Percentiles rank a stretch among this genome's conserved stretches.
Conservation (phyloP, 1,140 invertebrate genomes). For the Brachionus rotundiformis region DNA sequence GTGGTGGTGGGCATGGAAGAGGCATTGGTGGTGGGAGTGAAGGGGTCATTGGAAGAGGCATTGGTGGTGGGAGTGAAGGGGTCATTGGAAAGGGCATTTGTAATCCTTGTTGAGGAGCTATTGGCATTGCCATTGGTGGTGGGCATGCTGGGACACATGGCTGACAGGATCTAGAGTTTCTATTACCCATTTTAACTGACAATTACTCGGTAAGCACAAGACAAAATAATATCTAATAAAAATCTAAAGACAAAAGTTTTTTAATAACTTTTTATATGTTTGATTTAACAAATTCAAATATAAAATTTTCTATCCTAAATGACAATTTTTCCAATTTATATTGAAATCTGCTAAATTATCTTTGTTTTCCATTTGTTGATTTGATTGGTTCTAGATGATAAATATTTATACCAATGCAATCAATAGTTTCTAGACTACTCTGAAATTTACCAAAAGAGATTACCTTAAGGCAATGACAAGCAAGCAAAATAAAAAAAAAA, state of each 20-base stretch:
- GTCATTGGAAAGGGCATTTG: background rate
- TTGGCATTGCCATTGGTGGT: background rate
- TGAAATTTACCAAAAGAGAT: background rate
- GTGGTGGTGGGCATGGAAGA: background rate
- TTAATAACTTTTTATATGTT: no score
- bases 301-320: background rate
- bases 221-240: slow-evolving; percentile 22
- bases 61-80: background rate
- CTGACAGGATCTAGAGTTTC: background rate
- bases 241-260: background rate
- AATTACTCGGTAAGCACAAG: slow-evolving; percentile 1
- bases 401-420: slow-evolving; percentile 21
- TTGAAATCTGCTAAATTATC: background rate
- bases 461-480: background rate
- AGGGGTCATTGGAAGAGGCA: background rate
- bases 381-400: slow-evolving; percentile 8
- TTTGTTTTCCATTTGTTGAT: background rate
- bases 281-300: no score
- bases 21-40: background rate
- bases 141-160: slow-evolving; percentile 10
- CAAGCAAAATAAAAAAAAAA: background rate
- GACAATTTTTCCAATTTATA: background rate
- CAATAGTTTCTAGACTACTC: background rate
- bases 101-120: background rate
- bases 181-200: slow-evolving; percentile 33